Evolutionary conservation across 1,140 invertebrate species (phyloP).

Genomic region (Asobara japonica): DNA sequence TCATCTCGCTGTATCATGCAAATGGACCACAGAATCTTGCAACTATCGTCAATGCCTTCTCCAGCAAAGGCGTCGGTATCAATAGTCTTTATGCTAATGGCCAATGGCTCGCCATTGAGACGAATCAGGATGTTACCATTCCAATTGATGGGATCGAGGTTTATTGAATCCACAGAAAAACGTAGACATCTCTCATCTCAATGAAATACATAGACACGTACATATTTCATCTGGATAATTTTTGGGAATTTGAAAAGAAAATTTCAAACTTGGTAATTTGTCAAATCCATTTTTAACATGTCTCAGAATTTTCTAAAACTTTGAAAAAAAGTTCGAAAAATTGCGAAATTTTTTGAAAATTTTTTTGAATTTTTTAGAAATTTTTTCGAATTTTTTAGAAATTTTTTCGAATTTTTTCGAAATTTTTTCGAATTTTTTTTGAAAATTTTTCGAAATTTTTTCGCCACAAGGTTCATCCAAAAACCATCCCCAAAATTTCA

Average conservation of each 20-base stretch:
- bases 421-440: no score
- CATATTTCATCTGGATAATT: no score
- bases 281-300: background rate
- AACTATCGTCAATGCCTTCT: conserved; percentile 49
- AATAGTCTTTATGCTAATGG: conserved; percentile 48
- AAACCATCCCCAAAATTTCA: background rate
- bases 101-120: conserved; percentile 57
- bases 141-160: conserved; percentile 47
- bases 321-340: no score
- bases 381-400: background rate
- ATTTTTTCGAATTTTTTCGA: no score
- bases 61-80: conserved; percentile 42
- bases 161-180: conserved; percentile 40
- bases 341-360: no score
- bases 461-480: background rate
- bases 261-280: no score
- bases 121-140: conserved; percentile 43
- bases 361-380: no score
- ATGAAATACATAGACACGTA: no score
- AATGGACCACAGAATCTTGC: conserved; percentile 47
- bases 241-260: no score
- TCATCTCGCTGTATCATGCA: conserved; percentile 54
- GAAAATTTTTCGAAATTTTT: background rate
- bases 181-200: background rate
- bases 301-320: background rate